Percentiles rank a stretch among this genome's conserved stretches.
Conservation (phyloP, 2,113 vertebrate genomes). For the Pelvicachromis taeniatus region DNA sequence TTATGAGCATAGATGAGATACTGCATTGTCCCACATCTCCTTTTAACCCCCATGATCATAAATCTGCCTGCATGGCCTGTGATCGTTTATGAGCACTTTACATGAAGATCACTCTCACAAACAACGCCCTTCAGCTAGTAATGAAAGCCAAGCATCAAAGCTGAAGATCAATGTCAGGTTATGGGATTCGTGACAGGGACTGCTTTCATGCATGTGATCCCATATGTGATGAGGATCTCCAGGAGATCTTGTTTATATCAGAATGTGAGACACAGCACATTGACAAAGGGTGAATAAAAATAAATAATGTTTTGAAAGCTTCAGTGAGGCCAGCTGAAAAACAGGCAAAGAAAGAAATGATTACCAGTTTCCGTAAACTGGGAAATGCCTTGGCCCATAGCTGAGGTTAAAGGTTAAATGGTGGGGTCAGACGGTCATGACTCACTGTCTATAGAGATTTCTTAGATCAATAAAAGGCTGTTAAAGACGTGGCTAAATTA, state of each 20-base stretch:
- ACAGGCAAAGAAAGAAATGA: neutral
- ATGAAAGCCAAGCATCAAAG: slow-evolving; percentile 59
- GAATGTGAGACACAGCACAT: neutral
- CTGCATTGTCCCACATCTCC: slow-evolving; percentile 50
- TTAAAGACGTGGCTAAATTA: slow-evolving; percentile 52
- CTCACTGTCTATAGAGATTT: slow-evolving; percentile 32
- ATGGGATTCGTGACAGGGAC: slow-evolving; percentile 10
- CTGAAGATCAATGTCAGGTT: slow-evolving; percentile 55
- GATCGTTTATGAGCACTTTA: slow-evolving; percentile 67
- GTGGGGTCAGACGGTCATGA: slow-evolving; percentile 72
- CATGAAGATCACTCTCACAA: slow-evolving; percentile 67
- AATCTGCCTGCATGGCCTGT: slow-evolving; percentile 55
- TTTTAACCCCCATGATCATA: slow-evolving; percentile 52
- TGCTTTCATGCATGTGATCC: slow-evolving; percentile 9
- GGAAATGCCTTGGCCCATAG: neutral
- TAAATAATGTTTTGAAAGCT: neutral
- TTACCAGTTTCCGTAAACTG: neutral
- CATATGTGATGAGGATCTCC: neutral
- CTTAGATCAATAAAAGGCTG: slow-evolving; percentile 56
- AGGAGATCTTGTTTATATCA: neutral
- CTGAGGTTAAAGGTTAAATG: slow-evolving; percentile 78
- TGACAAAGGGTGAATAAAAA: neutral
- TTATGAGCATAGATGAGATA: slow-evolving; percentile 38
- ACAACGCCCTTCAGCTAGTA: slow-evolving; percentile 65
- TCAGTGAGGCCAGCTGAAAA: neutral